These are phyloP conservation scores for Hypomecis atomaria DNA, from an alignment of 2,888 invertebrate genomes.

Conservation along the genomic window DNA sequence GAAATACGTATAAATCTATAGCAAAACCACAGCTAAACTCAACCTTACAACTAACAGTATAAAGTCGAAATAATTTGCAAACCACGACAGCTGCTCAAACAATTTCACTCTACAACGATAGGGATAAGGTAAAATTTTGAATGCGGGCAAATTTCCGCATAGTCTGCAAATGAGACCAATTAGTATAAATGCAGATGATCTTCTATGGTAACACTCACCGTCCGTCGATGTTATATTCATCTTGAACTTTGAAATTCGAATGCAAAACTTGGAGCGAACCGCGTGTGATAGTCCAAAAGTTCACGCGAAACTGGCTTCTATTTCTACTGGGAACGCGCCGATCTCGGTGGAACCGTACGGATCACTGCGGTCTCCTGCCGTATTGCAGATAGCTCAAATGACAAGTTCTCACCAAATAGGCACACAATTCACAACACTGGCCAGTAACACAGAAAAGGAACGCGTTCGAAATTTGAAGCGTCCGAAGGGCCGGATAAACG, in stretches of 20 bases:
- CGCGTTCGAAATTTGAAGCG: conserved; percentile 51
- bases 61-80: conserved; percentile 45
- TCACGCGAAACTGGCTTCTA: conserved; percentile 38
- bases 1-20: conserved; percentile 54
- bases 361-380: conserved; percentile 51
- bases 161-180: conserved; percentile 75
- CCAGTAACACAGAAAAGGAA: conserved; percentile 44
- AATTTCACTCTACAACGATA: conserved; percentile 55
- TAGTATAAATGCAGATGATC: conserved; percentile 68
- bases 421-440: conserved; percentile 41
- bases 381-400: conserved; percentile 62
- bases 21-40: conserved; percentile 40
- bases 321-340: conserved; percentile 26
- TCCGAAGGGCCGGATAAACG: conserved; percentile 68
- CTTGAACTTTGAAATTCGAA: conserved; percentile 47
- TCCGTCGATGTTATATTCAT: conserved; percentile 82
- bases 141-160: conserved; percentile 60
- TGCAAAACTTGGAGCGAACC: conserved; percentile 20
- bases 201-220: conserved; percentile 60
- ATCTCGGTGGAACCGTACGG: conserved; percentile 33
- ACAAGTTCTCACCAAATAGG: conserved; percentile 42
- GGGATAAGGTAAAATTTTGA: conserved; percentile 60
- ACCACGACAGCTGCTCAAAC: conserved; percentile 42
- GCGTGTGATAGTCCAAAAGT: conserved; percentile 32
- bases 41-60: conserved; percentile 47